These are phyloP conservation scores for Rhabdomys pumilio DNA, from an alignment of 2,797 vertebrate genomes.

Conservation along the genomic window DNA sequence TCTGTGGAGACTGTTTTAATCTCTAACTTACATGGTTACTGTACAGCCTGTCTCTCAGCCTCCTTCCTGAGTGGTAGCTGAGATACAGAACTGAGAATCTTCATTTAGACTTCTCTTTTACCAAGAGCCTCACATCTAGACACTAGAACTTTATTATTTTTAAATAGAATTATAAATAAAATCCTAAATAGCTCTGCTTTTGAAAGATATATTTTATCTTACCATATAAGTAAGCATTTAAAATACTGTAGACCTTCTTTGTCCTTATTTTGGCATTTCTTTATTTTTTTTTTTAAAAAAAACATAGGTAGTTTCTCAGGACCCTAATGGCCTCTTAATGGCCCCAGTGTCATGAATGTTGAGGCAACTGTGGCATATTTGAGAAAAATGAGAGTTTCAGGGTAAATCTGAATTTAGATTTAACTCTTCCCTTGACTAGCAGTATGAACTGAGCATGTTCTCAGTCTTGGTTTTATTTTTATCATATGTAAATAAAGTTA, in stretches of 20 bases:
- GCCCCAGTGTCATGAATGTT: not conserved
- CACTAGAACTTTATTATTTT: not conserved
- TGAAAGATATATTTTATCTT: constrained; percentile 28
- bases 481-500: constrained; percentile 20
- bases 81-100: not conserved
- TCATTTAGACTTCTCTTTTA: not conserved
- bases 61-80: not conserved
- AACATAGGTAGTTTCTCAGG: constrained; percentile 2
- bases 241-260: not conserved
- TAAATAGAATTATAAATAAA: constrained; percentile 28
- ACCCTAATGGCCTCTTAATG: not conserved
- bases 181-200: not conserved
- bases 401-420: constrained; percentile 8
- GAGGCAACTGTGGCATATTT: not conserved
- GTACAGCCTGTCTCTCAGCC: not conserved
- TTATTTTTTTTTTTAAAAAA: not conserved
- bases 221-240: constrained; percentile 45
- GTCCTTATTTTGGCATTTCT: constrained; percentile 27
- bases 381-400: not conserved
- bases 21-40: not conserved
- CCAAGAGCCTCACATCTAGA: not conserved
- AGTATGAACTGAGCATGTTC: not conserved
- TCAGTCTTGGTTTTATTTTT: constrained; percentile 31
- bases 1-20: not conserved
- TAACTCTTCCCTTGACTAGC: not conserved